These are phyloP conservation scores for Neotoxoptera formosana DNA, from an alignment of 1,140 invertebrate genomes.

Conservation along the genomic window DNA sequence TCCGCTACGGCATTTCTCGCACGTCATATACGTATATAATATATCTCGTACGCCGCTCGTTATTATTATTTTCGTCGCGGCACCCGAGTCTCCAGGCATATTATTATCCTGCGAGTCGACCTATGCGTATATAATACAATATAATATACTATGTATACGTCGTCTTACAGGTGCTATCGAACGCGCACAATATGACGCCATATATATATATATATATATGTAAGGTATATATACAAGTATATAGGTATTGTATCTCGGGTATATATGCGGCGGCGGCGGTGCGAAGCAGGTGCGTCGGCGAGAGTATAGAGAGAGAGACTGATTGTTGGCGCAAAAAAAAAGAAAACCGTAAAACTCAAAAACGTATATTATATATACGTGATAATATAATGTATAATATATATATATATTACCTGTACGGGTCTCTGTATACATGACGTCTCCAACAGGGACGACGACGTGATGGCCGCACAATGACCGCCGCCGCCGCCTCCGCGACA, in stretches of 20 bases:
- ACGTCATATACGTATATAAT: neutral
- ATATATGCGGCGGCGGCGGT: neutral
- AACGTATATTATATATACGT: neutral
- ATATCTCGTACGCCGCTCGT: neutral
- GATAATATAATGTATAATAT: too few relatives aligned
- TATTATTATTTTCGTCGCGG: slow-evolving; percentile 5
- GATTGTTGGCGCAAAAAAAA: neutral
- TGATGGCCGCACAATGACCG: slow-evolving; percentile 13
- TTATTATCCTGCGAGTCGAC: neutral
- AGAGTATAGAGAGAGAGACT: neutral
- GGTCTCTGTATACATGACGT: too few relatives aligned
- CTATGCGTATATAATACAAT: neutral
- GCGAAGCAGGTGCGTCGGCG: neutral
- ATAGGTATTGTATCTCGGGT: neutral
- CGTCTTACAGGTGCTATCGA: slow-evolving; percentile 16
- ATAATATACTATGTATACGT: neutral
- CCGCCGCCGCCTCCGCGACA: neutral
- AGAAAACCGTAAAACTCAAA: neutral
- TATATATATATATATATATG: too few relatives aligned
- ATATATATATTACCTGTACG: too few relatives aligned
- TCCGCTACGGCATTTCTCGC: neutral
- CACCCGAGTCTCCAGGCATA: neutral
- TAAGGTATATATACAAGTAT: slow-evolving; percentile 4
- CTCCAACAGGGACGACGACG: neutral
- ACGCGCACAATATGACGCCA: neutral